Evolutionary conservation across 2,113 vertebrate genomes (phyloP).

Genomic region (Calonectris borealis): DNA sequence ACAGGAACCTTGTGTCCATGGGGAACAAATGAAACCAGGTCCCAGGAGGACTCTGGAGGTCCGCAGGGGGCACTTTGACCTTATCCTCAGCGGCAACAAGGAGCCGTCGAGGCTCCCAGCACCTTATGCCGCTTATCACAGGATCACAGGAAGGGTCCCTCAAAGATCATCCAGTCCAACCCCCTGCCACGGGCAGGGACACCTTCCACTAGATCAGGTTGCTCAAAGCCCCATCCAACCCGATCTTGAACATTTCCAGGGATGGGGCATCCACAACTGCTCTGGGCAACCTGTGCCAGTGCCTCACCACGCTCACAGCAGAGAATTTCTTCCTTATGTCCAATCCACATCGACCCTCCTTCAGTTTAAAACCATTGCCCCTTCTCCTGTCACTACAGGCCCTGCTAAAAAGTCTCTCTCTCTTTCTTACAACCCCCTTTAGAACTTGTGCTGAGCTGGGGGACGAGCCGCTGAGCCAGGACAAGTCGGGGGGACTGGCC

Average conservation of each 20-base stretch:
- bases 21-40: background rate
- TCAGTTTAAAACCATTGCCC: background rate
- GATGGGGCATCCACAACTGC: background rate
- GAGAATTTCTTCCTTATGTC: background rate
- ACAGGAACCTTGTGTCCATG: fast-evolving
- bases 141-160: background rate
- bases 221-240: background rate
- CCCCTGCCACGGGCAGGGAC: background rate
- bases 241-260: background rate
- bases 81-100: background rate
- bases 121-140: background rate
- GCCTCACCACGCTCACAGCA: background rate
- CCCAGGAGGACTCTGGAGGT: background rate
- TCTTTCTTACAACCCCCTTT: background rate
- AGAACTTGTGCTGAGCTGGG: background rate
- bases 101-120: background rate
- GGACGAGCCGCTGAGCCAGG: background rate
- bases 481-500: no score
- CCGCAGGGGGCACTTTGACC: background rate
- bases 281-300: background rate
- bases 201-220: background rate
- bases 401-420: background rate
- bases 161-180: background rate
- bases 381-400: background rate
- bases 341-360: background rate